Conservation (phyloP, 2,888 invertebrate genomes). For the Eupithecia abbreviata region DNA sequence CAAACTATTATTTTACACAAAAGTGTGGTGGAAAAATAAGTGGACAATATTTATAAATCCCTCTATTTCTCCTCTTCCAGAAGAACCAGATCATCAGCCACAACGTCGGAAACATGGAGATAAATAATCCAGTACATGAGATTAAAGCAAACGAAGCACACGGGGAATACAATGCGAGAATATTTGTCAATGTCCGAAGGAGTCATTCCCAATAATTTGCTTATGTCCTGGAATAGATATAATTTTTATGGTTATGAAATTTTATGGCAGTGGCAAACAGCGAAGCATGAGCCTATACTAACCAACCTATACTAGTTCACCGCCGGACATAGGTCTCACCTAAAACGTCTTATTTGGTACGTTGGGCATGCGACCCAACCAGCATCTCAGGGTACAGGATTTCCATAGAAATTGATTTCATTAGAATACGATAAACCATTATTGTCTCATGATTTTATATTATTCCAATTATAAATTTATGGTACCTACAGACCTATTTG, state of each 20-base stretch:
- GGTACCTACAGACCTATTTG: background rate
- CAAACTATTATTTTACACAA: conserved; percentile 68
- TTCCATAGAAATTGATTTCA: background rate
- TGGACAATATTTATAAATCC: conserved; percentile 62
- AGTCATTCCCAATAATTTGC: conserved; percentile 95
- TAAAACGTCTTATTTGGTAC: background rate
- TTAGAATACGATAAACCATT: background rate
- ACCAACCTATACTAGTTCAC: background rate
- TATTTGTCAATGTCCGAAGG: conserved; percentile 99
- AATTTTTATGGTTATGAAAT: background rate
- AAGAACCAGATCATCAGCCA: conserved; percentile 95
- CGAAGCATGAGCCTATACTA: background rate
- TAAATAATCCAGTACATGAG: conserved; percentile 99
- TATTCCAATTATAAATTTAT: background rate
- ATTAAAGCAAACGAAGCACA: conserved; percentile 99
- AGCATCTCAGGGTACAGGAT: background rate
- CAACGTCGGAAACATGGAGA: conserved; percentile 97
- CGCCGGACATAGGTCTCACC: background rate
- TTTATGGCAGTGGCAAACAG: background rate
- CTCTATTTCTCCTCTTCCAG: conserved; percentile 87
- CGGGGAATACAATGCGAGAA: conserved; percentile 98
- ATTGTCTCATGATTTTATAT: background rate
- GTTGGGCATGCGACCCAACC: background rate
- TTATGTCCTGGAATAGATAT: conserved; percentile 87
- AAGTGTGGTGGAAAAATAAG: conserved; percentile 67